These are phyloP conservation scores for Liparis tanakae DNA, from an alignment of 2,797 vertebrate species.

Conservation along the genomic window DNA sequence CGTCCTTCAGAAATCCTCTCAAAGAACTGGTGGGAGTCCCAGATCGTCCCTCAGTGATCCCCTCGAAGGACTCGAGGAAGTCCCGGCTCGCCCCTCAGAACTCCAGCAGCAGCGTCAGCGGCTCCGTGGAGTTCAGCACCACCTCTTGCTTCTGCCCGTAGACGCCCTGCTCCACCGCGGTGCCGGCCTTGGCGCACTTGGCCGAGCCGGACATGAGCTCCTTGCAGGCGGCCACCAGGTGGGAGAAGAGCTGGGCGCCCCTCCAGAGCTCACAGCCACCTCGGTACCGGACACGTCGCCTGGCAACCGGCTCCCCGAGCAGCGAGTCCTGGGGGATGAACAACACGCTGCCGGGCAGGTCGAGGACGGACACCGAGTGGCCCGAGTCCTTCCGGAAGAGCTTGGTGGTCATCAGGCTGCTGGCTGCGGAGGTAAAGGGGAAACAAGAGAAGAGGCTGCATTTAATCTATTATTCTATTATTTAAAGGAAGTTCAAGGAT, in stretches of 20 bases:
- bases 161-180: slow-evolving; percentile 82
- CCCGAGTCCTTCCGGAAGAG: slow-evolving; percentile 84
- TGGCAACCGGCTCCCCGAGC: slow-evolving; percentile 80
- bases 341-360: slow-evolving; percentile 87
- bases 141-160: slow-evolving; percentile 91
- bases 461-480: too few species aligned
- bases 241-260: slow-evolving; percentile 86
- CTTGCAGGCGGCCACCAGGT: slow-evolving; percentile 85
- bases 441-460: neutral
- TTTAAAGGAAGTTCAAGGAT: neutral
- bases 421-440: slow-evolving; percentile 70
- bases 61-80: too few species aligned
- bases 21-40: too few species aligned
- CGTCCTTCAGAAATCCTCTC: slow-evolving; percentile 86
- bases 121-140: slow-evolving; percentile 85
- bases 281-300: slow-evolving; percentile 83
- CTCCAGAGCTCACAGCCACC: slow-evolving; percentile 80
- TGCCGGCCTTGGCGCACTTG: slow-evolving; percentile 79
- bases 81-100: slow-evolving; percentile 77
- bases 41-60: too few species aligned
- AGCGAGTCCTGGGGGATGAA: slow-evolving; percentile 91
- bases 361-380: slow-evolving; percentile 82
- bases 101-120: slow-evolving; percentile 88
- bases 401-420: slow-evolving; percentile 83
- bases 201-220: slow-evolving; percentile 76